These are phyloP conservation scores for Cyphomyrus discorhynchus DNA, from an alignment of 2,113 vertebrate genomes.

Conservation along the genomic window DNA sequence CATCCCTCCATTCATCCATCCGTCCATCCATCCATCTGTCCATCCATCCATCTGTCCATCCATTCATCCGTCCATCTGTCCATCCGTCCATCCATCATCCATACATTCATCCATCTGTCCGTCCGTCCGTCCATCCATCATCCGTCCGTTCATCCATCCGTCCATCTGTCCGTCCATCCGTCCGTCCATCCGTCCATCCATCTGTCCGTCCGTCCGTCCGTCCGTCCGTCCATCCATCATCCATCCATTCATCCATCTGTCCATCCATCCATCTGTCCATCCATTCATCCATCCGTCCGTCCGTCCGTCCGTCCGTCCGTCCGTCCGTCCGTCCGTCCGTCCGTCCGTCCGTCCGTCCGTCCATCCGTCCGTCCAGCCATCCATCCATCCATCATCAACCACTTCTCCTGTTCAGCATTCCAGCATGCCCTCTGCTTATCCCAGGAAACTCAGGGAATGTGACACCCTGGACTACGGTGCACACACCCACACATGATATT, in stretches of 20 bases:
- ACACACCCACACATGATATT: not conserved
- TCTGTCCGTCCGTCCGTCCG: not conserved
- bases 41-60: too few species aligned
- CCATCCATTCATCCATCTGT: too few species aligned
- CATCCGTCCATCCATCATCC: not conserved
- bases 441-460: not conserved
- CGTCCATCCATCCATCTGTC: too few species aligned
- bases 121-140: too few species aligned
- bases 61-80: not conserved
- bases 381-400: not conserved
- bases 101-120: not conserved
- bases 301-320: not conserved
- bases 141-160: not conserved
- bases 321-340: too few species aligned
- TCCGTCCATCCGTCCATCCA: too few species aligned
- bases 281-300: too few species aligned
- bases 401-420: not conserved
- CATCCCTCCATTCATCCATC: not conserved
- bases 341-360: accelerated
- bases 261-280: too few species aligned
- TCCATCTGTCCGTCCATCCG: too few species aligned
- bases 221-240: not conserved
- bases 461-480: not conserved
- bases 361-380: too few species aligned
- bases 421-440: not conserved